Evolutionary conservation across 2,888 invertebrate species (phyloP).

Genomic region (Cephus spinipes): DNA sequence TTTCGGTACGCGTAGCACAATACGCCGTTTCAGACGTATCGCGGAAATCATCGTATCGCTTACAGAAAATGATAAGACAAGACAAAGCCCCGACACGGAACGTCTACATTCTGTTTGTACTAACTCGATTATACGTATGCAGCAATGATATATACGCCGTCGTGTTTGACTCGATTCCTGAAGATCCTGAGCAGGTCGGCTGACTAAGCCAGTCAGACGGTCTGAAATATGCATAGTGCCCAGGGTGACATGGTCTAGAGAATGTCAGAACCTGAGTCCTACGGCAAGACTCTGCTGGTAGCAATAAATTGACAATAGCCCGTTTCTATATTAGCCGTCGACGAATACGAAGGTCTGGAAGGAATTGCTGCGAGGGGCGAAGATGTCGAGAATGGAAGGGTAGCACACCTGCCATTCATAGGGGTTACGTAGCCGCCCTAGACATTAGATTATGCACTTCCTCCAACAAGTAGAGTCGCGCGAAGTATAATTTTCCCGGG

Average conservation of each 20-base stretch:
- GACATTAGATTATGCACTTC: constrained; percentile 32
- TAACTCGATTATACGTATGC: not conserved
- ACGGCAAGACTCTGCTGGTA: not conserved
- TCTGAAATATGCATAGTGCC: constrained; percentile 20
- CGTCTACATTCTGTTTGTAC: not conserved
- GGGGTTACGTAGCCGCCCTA: constrained; percentile 14
- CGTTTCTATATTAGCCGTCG: not conserved
- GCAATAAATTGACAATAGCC: not conserved
- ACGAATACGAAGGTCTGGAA: not conserved
- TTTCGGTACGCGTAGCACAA: not conserved
- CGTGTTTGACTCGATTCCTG: not conserved
- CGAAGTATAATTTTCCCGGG: constrained; percentile 27
- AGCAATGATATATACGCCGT: not conserved
- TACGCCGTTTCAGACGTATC: not conserved
- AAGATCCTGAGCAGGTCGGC: not conserved
- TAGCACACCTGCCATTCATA: not conserved
- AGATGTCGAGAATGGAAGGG: constrained; percentile 11
- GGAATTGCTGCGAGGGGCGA: not conserved
- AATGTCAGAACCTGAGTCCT: not conserved
- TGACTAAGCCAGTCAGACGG: not conserved
- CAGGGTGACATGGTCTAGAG: constrained; percentile 1
- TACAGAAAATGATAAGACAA: not conserved
- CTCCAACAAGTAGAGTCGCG: constrained; percentile 18
- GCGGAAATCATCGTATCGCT: not conserved
- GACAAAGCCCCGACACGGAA: not conserved